A percentile compares a stretch with the other conserved stretches of the same genome.
These are phyloP conservation scores for Thamnophis sirtalis DNA, from an alignment of 2,113 vertebrate species.

Conservation along the genomic window DNA sequence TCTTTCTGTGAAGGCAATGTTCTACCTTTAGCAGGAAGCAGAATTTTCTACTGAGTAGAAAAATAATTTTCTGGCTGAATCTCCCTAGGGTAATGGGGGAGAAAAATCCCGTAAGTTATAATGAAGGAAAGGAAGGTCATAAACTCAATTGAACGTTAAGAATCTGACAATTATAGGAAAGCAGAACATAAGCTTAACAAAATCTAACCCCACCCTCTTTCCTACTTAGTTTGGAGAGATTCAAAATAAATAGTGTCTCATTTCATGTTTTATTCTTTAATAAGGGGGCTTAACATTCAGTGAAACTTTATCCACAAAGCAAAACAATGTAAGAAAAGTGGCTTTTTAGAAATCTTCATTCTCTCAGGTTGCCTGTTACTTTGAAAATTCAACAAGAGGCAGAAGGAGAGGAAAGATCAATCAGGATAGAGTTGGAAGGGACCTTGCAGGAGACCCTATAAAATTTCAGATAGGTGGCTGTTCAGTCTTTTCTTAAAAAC, in stretches of 20 bases:
- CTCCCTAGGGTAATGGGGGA: neutral
- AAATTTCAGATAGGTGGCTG: too few relatives aligned
- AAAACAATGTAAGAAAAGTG: neutral
- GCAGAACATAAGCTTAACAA: neutral
- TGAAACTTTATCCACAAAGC: neutral
- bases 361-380: neutral
- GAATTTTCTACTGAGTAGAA: neutral
- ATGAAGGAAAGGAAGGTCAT: neutral
- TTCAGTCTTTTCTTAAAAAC: too few relatives aligned
- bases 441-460: too few relatives aligned
- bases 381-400: neutral
- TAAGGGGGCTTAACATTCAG: neutral
- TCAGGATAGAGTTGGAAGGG: too few relatives aligned
- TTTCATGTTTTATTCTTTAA: neutral
- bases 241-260: neutral
- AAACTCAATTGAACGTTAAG: neutral
- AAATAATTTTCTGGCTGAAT: neutral
- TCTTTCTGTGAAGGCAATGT: neutral
- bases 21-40: neutral
- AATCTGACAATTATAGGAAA: neutral
- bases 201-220: neutral
- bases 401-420: neutral
- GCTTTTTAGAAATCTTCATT: neutral
- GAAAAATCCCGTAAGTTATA: neutral
- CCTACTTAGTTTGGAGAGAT: neutral